Percentiles rank a stretch among this genome's conserved stretches.
These are phyloP conservation scores for Climacteris rufus DNA, from an alignment of 2,113 vertebrate species.

Conservation along the genomic window DNA sequence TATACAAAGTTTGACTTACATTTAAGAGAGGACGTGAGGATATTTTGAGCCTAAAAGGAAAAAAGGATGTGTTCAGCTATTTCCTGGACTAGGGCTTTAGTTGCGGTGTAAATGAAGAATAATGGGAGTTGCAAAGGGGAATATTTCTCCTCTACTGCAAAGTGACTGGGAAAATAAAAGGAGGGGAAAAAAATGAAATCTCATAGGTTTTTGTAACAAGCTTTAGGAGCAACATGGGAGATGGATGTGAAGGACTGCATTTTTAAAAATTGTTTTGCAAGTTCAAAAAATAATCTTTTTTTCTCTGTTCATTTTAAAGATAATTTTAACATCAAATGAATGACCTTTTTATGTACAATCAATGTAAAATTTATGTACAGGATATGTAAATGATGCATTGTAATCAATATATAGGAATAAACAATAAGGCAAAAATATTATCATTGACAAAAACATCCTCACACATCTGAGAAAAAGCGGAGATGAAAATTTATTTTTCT, in stretches of 20 bases:
- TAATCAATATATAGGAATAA: constrained; percentile 10
- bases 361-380: background rate
- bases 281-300: background rate
- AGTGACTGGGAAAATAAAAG: background rate
- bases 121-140: background rate
- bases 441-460: background rate
- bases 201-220: background rate
- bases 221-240: background rate
- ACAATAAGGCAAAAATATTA: background rate
- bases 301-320: background rate
- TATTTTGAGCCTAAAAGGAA: background rate
- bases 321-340: background rate
- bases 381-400: background rate
- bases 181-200: background rate
- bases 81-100: background rate
- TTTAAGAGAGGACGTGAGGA: background rate
- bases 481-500: background rate
- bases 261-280: background rate
- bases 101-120: background rate
- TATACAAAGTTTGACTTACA: background rate
- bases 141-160: background rate
- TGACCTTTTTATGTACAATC: background rate
- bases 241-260: background rate
- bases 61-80: background rate
- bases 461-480: background rate